Evolutionary conservation across 2,113 vertebrate species (phyloP).

Genomic region (Cervus canadensis): DNA sequence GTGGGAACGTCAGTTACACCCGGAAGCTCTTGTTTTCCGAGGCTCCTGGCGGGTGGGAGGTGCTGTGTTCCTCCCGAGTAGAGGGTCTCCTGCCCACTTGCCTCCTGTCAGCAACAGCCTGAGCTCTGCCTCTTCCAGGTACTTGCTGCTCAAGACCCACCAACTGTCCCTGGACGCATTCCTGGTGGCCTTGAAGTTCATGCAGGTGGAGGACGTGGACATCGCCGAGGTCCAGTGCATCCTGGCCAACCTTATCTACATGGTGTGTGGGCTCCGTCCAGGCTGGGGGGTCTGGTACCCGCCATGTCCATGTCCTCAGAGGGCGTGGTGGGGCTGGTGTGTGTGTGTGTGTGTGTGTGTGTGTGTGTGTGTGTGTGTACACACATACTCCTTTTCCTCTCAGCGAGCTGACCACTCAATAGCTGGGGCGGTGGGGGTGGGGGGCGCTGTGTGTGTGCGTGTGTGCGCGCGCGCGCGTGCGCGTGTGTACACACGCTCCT

Average conservation of each 20-base stretch:
- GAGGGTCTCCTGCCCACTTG: neutral
- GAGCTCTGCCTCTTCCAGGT: slow-evolving; percentile 78
- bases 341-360: no score
- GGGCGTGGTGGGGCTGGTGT: neutral
- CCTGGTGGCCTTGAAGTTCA: slow-evolving; percentile 91
- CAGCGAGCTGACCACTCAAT: accelerated
- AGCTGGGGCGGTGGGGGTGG: no score
- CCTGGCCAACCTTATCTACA: slow-evolving; percentile 96
- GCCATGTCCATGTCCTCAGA: neutral
- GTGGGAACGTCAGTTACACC: neutral
- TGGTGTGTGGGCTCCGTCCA: slow-evolving; percentile 80
- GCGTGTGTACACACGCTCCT: no score
- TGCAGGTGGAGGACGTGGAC: slow-evolving; percentile 95
- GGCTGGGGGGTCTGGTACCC: neutral
- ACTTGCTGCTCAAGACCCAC: slow-evolving; percentile 92
- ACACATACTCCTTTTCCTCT: neutral
- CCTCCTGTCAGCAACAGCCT: accelerated
- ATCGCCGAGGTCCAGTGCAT: slow-evolving; percentile 97
- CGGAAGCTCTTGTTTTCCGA: neutral
- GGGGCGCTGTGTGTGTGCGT: no score
- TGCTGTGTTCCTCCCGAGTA: neutral
- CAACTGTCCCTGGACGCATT: slow-evolving; percentile 95
- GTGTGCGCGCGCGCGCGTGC: no score
- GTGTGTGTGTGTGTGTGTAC: no score
- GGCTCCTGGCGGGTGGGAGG: neutral